Evolutionary conservation across 2,888 invertebrate species (phyloP).

Genomic region (Latheticus oryzae): DNA sequence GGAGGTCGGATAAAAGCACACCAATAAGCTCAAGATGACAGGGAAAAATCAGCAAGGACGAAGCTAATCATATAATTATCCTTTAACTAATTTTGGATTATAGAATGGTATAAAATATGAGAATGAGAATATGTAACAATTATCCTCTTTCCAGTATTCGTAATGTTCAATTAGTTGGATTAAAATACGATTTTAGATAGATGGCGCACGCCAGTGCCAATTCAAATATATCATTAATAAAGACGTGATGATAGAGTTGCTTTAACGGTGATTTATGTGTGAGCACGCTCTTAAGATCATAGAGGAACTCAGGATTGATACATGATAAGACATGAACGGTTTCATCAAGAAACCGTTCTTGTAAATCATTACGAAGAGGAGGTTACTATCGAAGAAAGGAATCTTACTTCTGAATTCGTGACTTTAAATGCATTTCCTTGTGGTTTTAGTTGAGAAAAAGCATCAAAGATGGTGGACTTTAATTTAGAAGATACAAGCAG

Average conservation of each 20-base stretch:
- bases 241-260: constrained; percentile 33
- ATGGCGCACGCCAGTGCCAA: constrained; percentile 22
- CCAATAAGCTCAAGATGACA: constrained; percentile 8
- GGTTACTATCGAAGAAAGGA: constrained; percentile 3
- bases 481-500: too few species aligned
- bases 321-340: constrained; percentile 30
- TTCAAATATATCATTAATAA: constrained; percentile 32
- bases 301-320: constrained; percentile 15
- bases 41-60: constrained; percentile 7
- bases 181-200: constrained; percentile 32
- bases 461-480: too few species aligned
- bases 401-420: constrained; percentile 17
- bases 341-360: constrained; percentile 18
- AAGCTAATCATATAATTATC: constrained; percentile 2
- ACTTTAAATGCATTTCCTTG: constrained; percentile 12
- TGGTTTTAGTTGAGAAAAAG: too few species aligned
- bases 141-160: too few species aligned
- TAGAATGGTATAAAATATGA: constrained; percentile 5
- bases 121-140: constrained; percentile 6
- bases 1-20: constrained; percentile 18
- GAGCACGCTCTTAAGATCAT: constrained; percentile 15
- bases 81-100: not conserved
- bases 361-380: constrained; percentile 19
- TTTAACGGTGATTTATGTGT: constrained; percentile 39
- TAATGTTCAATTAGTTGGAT: constrained; percentile 29